phyloP scores from a whole-genome alignment of 2,888 invertebrate genomes.

The Polylopha cassiicola region DNA sequence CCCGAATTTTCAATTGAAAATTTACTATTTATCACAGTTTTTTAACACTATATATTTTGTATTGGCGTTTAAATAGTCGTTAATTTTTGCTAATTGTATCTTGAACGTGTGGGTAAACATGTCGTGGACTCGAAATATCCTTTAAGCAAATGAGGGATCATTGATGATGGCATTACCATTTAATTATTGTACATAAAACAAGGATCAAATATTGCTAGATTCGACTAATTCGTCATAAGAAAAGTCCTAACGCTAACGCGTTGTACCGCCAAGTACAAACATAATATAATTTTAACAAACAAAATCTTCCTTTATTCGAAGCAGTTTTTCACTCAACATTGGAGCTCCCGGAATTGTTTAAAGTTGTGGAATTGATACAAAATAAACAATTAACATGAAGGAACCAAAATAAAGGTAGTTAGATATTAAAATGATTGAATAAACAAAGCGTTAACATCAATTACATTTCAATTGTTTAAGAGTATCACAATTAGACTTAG shows the following conservation, averaged over 20 bases:
- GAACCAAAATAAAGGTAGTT: slow-evolving; percentile 60
- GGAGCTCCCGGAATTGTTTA: slow-evolving; percentile 55
- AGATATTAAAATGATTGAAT: slow-evolving; percentile 21
- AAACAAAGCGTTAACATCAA: slow-evolving; percentile 16
- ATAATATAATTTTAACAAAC: too few species aligned
- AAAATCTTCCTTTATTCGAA: slow-evolving; percentile 24
- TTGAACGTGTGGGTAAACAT: slow-evolving; percentile 6
- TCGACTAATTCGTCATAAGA: slow-evolving; percentile 37
- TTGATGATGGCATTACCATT: slow-evolving; percentile 48
- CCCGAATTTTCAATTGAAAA: slow-evolving; percentile 11
- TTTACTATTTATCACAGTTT: slow-evolving; percentile 19
- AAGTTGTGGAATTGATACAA: slow-evolving; percentile 64
- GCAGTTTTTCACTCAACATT: slow-evolving; percentile 25
- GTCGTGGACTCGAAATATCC: slow-evolving; percentile 33
- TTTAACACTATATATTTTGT: slow-evolving; percentile 22
- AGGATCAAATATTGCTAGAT: slow-evolving; percentile 56
- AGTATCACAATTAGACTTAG: slow-evolving; percentile 8
- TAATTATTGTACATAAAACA: slow-evolving; percentile 61
- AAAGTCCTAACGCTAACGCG: too few species aligned
- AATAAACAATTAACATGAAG: slow-evolving; percentile 48
- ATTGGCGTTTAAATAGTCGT: slow-evolving; percentile 21
- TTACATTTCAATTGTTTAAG: slow-evolving; percentile 15
- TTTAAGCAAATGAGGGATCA: slow-evolving; percentile 68
- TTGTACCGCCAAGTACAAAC: too few species aligned
- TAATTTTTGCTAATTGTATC: slow-evolving; percentile 21